Evolutionary conservation across 2,888 invertebrate species (phyloP).

Genomic region (Drosophila flavopinicola): DNA sequence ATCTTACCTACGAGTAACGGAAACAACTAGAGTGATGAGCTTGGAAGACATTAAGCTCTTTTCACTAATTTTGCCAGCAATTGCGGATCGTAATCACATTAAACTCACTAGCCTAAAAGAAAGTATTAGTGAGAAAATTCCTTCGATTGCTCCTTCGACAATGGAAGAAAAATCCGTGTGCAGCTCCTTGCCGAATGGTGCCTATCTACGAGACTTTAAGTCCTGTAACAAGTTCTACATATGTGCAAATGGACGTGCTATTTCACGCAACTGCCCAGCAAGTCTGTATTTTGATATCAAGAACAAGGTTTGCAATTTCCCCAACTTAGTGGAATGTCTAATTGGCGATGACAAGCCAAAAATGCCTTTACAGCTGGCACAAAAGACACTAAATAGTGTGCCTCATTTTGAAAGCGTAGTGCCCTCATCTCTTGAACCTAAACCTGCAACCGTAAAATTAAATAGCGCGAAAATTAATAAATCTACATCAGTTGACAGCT

Average conservation of each 20-base stretch:
- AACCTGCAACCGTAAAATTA: not conserved
- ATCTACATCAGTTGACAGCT: not conserved
- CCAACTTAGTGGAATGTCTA: constrained; percentile 42
- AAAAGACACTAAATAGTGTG: not conserved
- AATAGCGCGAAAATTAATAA: not conserved
- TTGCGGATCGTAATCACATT: not conserved
- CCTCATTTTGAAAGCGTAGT: too few species aligned
- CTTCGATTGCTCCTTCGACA: not conserved
- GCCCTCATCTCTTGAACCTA: not conserved
- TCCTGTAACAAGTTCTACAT: constrained; percentile 46
- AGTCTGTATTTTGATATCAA: constrained; percentile 45
- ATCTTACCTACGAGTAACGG: not conserved
- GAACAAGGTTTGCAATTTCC: constrained; percentile 41
- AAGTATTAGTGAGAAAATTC: not conserved
- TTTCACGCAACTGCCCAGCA: constrained; percentile 38
- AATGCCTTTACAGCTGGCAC: not conserved
- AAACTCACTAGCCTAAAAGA: not conserved
- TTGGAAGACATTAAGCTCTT: not conserved
- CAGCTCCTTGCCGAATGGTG: constrained; percentile 34
- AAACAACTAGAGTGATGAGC: not conserved
- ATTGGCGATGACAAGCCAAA: not conserved
- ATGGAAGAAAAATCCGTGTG: constrained; percentile 6
- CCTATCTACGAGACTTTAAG: constrained; percentile 24
- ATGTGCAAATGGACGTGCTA: constrained; percentile 34
- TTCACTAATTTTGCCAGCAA: not conserved